Percentiles rank a stretch among this genome's conserved stretches.
Conservation (phyloP, 1,140 invertebrate genomes). For the Drosophila obscura region DNA sequence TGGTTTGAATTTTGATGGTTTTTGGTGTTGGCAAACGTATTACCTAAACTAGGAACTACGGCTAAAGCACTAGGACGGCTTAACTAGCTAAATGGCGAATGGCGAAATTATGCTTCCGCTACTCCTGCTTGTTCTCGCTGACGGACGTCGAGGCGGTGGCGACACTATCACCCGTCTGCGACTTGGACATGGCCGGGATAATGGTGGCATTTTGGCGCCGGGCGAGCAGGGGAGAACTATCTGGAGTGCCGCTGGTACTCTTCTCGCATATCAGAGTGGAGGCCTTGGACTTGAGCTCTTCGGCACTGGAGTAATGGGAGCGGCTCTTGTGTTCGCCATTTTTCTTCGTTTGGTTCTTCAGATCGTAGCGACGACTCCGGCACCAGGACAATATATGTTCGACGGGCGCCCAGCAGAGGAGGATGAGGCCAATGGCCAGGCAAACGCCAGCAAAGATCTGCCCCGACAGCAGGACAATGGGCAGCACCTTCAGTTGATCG, state of each 20-base stretch:
- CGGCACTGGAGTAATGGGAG: slow-evolving; percentile 64
- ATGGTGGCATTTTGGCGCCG: slow-evolving; percentile 13
- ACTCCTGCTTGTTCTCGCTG: slow-evolving; percentile 56
- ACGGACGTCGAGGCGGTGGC: slow-evolving; percentile 52
- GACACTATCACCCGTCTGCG: slow-evolving; percentile 64
- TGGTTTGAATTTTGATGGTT: slow-evolving; percentile 23
- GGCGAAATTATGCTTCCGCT: slow-evolving; percentile 1
- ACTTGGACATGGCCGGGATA: slow-evolving; percentile 43
- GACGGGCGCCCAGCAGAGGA: slow-evolving; percentile 70
- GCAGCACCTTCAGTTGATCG: slow-evolving; percentile 74
- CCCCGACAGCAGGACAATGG: slow-evolving; percentile 56
- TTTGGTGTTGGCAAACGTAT: slow-evolving; percentile 7
- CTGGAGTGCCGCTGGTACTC: slow-evolving; percentile 36
- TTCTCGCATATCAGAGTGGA: slow-evolving; percentile 55
- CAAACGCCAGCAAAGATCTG: slow-evolving; percentile 74
- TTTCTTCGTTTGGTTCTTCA: slow-evolving; percentile 55
- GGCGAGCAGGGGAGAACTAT: slow-evolving; percentile 62
- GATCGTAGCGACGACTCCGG: slow-evolving; percentile 47
- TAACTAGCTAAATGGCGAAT: slow-evolving; percentile 57
- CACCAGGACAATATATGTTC: slow-evolving; percentile 48
- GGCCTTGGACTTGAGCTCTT: slow-evolving; percentile 67
- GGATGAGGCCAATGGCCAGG: slow-evolving; percentile 67
- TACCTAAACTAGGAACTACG: slow-evolving; percentile 59
- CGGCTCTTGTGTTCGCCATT: slow-evolving; percentile 65
- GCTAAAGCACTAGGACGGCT: slow-evolving; percentile 76